Evolutionary conservation across 2,888 invertebrate species (phyloP), one percentile per base, ranked within the genome.

Genomic region (Itoplectis maculator): DNA sequence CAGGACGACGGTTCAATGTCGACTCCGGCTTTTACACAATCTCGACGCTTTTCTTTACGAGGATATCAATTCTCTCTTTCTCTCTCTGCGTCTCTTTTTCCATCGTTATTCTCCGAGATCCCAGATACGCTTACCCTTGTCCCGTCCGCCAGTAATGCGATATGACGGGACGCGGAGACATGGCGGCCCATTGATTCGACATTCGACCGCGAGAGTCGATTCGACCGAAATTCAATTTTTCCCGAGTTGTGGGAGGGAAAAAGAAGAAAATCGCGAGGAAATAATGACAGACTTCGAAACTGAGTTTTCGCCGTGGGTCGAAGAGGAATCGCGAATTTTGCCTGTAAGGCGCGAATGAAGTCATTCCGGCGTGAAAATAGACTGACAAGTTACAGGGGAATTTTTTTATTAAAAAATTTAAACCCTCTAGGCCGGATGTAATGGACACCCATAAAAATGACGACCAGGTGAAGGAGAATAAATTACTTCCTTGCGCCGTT

Each of bases 201-300:
- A 42, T 61, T 35, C 29, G 66, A 61, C 40, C 37, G n/a, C 45
- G 6, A n/a, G 54, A 65, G 37, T 11, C 29, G 72, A 20, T 79
- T 66, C 47, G 47, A 45, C 42, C 37, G 49, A 61, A 74, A 68
- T 49, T 56, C 66, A 59, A 79, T 73, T 79, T 79, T 74, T 49
- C 49, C 35, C n/a, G 42, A 49, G 47, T 13, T 42, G 4, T 18
- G 42, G n/a, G n/a, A n/a, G n/a, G n/a, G 68, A 51, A 63, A 68
- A 40, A 15, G 13, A 13, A 13, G n/a, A 15, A 18, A 5, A 6
- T 13, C 9, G 29, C 11, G 5, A 3, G 3, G 29, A 68, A 59
- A 65, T 73, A 79, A 61, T 13, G n/a, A 11, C 13, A 9, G n/a
- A 11, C 13, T 15, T 37, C 40, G 15, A 73, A 23, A 68, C 61